Conservation (phyloP, 37 sponge, comb jelly and placozoan genomes). For the Ephydatia muelleri region DNA sequence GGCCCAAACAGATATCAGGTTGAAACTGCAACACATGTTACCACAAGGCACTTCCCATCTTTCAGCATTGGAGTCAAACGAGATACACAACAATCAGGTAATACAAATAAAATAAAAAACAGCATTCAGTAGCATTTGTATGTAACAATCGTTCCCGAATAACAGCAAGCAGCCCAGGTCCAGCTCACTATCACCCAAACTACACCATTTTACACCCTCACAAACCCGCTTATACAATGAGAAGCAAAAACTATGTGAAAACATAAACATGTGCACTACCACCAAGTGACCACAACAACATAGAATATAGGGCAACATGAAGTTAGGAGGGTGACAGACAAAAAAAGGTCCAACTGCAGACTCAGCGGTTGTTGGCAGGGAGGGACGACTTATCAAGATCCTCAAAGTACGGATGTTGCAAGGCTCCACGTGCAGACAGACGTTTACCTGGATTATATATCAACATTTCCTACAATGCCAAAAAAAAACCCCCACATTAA, state of each 20-base stretch:
- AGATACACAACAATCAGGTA: background rate
- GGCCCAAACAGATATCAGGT: slow-evolving; percentile 42
- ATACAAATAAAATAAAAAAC: too few relatives aligned
- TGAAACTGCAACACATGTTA: background rate
- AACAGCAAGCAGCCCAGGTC: slow-evolving; percentile 56
- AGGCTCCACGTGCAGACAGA: slow-evolving; percentile 80
- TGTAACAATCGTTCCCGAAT: background rate
- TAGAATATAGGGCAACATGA: background rate
- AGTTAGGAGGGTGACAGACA: background rate
- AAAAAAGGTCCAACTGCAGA: background rate
- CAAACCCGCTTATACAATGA: slow-evolving; percentile 38
- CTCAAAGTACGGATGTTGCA: slow-evolving; percentile 95
- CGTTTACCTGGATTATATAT: slow-evolving; percentile 87
- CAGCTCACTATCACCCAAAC: slow-evolving; percentile 67
- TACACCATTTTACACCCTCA: background rate
- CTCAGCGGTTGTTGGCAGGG: slow-evolving; percentile 42
- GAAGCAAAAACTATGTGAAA: background rate
- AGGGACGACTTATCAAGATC: slow-evolving; percentile 86
- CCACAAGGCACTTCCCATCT: slow-evolving; percentile 19
- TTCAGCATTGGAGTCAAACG: slow-evolving; percentile 37
- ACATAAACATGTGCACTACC: background rate
- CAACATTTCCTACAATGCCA: slow-evolving; percentile 82
- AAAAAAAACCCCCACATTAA: background rate
- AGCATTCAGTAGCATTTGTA: too few relatives aligned
- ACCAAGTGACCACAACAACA: background rate